These are phyloP conservation scores for Hassar affinis DNA, from an alignment of 2,113 vertebrate genomes.

Conservation along the genomic window DNA sequence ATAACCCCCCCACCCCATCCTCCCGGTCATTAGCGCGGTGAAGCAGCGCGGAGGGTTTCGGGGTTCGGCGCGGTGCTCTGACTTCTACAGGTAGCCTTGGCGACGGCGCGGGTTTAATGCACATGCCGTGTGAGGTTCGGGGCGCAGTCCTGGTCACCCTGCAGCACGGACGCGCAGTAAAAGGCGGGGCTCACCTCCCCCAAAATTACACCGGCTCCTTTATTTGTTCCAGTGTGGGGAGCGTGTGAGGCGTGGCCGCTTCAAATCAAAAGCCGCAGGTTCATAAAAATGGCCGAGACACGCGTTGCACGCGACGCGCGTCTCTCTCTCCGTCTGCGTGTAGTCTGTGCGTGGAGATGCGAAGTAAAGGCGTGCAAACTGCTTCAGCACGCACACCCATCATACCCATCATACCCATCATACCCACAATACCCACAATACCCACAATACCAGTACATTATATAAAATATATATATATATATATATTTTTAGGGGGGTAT, in stretches of 20 bases:
- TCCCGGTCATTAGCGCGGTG: neutral
- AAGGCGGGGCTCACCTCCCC: neutral
- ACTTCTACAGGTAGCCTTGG: conserved; percentile 16
- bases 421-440: too few species aligned
- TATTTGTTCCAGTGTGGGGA: conserved; percentile 46
- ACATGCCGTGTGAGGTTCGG: neutral
- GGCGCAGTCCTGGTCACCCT: conserved; percentile 46
- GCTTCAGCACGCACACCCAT: neutral
- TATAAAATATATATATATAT: too few species aligned
- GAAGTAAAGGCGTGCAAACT: neutral
- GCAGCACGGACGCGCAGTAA: conserved; percentile 62
- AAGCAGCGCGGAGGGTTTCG: neutral
- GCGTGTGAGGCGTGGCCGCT: conserved; percentile 27
- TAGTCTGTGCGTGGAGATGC: neutral
- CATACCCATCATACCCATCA: too few species aligned
- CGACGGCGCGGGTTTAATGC: neutral
- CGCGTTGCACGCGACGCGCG: neutral
- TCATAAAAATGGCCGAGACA: conserved; percentile 38
- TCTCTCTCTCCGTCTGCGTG: neutral
- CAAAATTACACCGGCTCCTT: conserved; percentile 56
- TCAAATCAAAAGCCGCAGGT: conserved; percentile 22
- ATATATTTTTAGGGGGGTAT: too few species aligned
- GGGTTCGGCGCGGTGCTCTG: too few species aligned
- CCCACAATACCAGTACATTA: too few species aligned
- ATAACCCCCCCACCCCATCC: too few species aligned